Base-by-base conservation (phyloP, 2,113 vertebrate genomes). In the Dipodomys merriami region DNA sequence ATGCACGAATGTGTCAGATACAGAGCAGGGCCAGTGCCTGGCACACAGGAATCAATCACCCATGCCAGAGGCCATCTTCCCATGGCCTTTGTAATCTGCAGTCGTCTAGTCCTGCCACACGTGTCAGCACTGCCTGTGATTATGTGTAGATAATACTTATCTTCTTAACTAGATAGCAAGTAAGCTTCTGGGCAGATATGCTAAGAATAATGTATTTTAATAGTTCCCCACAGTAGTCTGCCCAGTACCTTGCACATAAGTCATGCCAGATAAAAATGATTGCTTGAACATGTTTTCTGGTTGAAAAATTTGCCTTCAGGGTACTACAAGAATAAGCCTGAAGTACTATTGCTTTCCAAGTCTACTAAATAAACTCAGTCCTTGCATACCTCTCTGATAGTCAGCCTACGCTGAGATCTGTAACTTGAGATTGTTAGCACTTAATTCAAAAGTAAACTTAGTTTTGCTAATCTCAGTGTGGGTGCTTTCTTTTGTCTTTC, bases 241-340 rank as follows among this genome's bases (percentile, higher is more conserved):
- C 90, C 68, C 6, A 53, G 69, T 72, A 65, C 85, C 33, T 89
- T 91, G 20, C 15, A 91, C n/a, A 35, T 86, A 93, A 81, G 53
- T 93, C 29, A 6, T 35, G 82, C n/a, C 65, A 68, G 69, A 93
- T 88, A 94, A 94, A 87, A 89, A 76, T 89, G 78, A 76, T 91
- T 87, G 87, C 65, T 84, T 91, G 27, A 84, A 49, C 88, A 68
- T 57, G 49, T 12, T 93, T 72, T 94, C 68, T 79, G 89, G 85
- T 83, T 83, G 30, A 79, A 83, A 64, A 91, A 76, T 83, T 93
- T 62, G 27, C 86, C 60, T 68, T 91, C 30, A 73, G 79, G 35
- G 29, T 80, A 13, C 62, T 78, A 0, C 35, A 44, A 93, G 65
- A 90, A 20, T 82, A 94, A 91, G 60, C 74, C 78, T 77, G 35